Conservation (phyloP, 2,797 vertebrate genomes). For the Denticeps clupeoides region DNA sequence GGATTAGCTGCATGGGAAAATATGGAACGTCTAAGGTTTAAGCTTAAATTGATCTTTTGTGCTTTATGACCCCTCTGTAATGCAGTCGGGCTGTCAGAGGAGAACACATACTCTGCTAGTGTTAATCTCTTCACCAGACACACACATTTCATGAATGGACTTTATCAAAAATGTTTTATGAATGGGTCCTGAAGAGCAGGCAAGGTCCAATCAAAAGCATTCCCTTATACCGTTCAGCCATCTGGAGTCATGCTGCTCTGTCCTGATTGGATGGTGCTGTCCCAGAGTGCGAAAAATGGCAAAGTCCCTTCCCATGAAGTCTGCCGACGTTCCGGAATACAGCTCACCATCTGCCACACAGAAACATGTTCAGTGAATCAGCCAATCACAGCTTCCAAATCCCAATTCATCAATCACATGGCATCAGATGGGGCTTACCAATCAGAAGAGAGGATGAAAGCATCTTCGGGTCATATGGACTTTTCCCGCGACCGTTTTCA, state of each 20-base stretch:
- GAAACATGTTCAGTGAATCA: too few relatives aligned
- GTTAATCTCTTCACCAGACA: conserved; percentile 46
- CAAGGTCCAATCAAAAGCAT: too few relatives aligned
- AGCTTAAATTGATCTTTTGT: conserved; percentile 57
- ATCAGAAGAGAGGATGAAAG: conserved; percentile 87
- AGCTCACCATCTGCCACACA: conserved; percentile 92
- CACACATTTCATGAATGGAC: too few relatives aligned
- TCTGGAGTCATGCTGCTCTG: conserved; percentile 92
- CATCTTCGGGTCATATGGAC: conserved; percentile 92
- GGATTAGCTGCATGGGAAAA: conserved; percentile 66
- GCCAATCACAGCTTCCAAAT: too few relatives aligned
- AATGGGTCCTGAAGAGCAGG: too few relatives aligned
- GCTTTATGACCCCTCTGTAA: conserved; percentile 40
- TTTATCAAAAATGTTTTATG: too few relatives aligned
- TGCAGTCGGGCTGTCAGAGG: conserved; percentile 49
- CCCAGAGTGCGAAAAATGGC: conserved; percentile 96
- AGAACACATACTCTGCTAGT: conserved; percentile 36
- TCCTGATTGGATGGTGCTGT: conserved; percentile 92
- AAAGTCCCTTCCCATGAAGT: conserved; percentile 98
- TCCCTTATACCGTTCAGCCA: conserved; percentile 98
- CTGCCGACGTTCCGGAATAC: conserved; percentile 92
- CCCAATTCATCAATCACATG: not conserved
- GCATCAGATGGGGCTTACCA: conserved; percentile 72
- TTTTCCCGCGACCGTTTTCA: conserved; percentile 94
- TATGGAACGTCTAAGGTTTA: conserved; percentile 35